Evolutionary conservation across 2,888 invertebrate genomes (phyloP).

Genomic region (Elysia crispata): DNA sequence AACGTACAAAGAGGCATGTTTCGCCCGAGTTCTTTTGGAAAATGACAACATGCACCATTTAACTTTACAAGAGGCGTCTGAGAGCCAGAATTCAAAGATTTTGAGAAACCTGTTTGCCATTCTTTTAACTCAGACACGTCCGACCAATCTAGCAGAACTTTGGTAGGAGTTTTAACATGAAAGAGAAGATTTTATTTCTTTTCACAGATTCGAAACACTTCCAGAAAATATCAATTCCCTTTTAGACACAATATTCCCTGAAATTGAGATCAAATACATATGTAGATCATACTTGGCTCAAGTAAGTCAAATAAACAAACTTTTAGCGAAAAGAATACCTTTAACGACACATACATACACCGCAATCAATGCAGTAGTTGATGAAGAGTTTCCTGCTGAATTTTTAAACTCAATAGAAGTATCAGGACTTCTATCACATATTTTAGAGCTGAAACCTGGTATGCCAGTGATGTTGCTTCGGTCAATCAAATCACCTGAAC

Average conservation of each 20-base stretch:
- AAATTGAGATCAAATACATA: not conserved
- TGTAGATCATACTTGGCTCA: not conserved
- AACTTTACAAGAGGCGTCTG: not conserved
- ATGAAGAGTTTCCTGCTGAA: no score
- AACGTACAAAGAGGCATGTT: conserved; percentile 18
- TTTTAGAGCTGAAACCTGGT: no score
- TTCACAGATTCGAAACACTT: not conserved
- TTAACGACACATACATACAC: not conserved
- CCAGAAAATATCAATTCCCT: not conserved
- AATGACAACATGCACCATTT: not conserved
- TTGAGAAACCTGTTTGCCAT: not conserved
- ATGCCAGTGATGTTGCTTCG: no score
- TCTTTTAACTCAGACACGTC: not conserved
- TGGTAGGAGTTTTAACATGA: not conserved
- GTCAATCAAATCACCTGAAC: no score
- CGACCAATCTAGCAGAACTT: not conserved
- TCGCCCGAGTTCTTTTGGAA: conserved; percentile 13
- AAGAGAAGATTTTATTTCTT: not conserved
- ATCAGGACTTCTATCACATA: no score
- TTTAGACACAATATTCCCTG: not conserved
- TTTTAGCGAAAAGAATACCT: not conserved
- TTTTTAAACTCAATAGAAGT: no score
- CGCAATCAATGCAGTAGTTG: not conserved
- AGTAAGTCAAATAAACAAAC: not conserved
- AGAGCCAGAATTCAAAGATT: not conserved